A percentile compares a stretch with the other conserved stretches of the same genome.
Evolutionary conservation across 37 sponge, comb jelly and placozoan species (phyloP).

Genomic region (Hormiphora californensis): DNA sequence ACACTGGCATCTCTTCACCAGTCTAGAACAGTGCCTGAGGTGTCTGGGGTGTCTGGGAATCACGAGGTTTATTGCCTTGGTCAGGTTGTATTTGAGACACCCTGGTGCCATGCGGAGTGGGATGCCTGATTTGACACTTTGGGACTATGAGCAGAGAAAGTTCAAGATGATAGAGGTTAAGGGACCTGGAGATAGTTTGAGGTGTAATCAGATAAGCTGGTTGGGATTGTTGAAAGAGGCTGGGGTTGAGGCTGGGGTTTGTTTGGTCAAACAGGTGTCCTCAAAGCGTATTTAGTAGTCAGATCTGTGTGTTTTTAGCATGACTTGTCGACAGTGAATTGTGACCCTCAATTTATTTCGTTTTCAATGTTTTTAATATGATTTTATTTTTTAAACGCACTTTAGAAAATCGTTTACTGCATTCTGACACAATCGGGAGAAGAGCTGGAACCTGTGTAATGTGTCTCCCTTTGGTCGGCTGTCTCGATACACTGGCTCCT

Average conservation of each 20-base stretch:
- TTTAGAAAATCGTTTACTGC: too few species aligned
- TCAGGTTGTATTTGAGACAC: background rate
- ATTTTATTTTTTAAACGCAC: too few species aligned
- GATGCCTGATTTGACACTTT: constrained; percentile 1
- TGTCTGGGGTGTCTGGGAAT: background rate
- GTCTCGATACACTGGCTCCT: too few species aligned
- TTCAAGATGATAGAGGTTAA: constrained; percentile 42
- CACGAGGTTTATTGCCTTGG: background rate
- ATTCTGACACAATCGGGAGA: too few species aligned
- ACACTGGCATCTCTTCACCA: background rate
- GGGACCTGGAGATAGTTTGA: constrained; percentile 39
- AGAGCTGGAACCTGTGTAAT: too few species aligned
- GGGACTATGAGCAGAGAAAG: constrained; percentile 1
- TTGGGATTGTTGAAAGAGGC: background rate
- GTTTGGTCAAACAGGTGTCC: constrained; percentile 14
- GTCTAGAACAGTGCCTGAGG: background rate
- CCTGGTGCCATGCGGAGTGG: background rate
- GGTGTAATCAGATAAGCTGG: constrained; percentile 7
- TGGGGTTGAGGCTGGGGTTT: constrained; percentile 19
- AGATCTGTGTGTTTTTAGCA: too few species aligned
- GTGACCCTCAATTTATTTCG: too few species aligned
- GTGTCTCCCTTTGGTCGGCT: too few species aligned
- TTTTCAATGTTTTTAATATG: too few species aligned
- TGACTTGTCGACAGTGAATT: too few species aligned
- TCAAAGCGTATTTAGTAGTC: too few species aligned